These are phyloP conservation scores for Tragopan temminckii DNA, from an alignment of 2,797 vertebrate genomes.

Conservation along the genomic window DNA sequence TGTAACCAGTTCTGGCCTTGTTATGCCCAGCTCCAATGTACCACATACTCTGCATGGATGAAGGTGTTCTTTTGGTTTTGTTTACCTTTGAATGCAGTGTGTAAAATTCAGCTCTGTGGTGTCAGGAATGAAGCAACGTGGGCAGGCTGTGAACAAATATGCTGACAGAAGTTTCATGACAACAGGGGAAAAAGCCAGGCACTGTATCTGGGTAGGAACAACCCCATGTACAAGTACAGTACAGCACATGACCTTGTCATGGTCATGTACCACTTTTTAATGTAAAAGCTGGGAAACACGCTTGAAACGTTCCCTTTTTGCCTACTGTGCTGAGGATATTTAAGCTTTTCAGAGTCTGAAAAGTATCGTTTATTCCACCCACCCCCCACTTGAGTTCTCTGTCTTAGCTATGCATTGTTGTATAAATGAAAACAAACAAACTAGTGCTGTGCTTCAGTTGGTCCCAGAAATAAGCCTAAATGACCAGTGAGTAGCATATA, in stretches of 20 bases:
- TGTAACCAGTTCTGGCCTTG: background rate
- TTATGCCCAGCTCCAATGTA: background rate
- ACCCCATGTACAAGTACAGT: no score
- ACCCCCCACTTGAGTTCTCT: background rate
- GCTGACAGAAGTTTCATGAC: no score
- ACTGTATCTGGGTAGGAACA: no score
- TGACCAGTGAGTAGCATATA: background rate
- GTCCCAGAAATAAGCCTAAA: background rate
- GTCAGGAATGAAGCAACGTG: background rate
- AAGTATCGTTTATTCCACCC: background rate
- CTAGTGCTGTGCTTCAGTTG: background rate
- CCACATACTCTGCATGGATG: background rate
- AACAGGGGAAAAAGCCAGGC: no score
- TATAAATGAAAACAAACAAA: background rate
- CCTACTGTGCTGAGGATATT: background rate
- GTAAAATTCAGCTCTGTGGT: background rate
- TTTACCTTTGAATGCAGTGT: background rate
- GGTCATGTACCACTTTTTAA: background rate
- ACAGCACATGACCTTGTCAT: background rate
- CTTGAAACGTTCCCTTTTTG: background rate
- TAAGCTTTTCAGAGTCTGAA: background rate
- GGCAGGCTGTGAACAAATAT: no score
- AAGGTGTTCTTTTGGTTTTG: background rate
- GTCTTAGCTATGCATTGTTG: background rate
- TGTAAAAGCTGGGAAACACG: background rate